Base-by-base conservation (phyloP, 2,113 vertebrate genomes). In the Cyrtonyx montezumae region DNA sequence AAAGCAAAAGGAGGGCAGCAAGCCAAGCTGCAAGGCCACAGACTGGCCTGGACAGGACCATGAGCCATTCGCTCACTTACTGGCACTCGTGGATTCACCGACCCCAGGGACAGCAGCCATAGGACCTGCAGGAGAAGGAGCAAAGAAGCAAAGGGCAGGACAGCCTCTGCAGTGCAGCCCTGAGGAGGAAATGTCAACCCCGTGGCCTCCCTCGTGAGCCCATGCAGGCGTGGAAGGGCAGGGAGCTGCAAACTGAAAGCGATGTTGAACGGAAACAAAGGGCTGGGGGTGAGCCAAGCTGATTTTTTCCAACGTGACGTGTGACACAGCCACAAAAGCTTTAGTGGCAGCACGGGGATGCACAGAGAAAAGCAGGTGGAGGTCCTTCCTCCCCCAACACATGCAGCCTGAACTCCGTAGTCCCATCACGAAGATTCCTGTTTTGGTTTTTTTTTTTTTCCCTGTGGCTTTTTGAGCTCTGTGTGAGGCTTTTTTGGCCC, bases 21-120 rank as follows among this genome's bases (percentile, higher is more conserved):
- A 79, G 34, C 8, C 73, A 8, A 34, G 51, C 8, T 0, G 7
- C 2, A 1, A 9, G 77, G 40, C 16, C 55, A 6, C n/a, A 26
- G 32, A 11, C 45, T 2, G 5, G 5, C 18, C 56, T 12, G 9
- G 22, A 30, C 56, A 21, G 19, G 56, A n/a, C 56, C n/a, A 2
- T 21, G 32, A 59, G 20, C n/a, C 12, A 21, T 21, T 59, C 12
- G 56, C 42, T 12, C 28, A 4, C 43, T 6, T 36, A 11, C 1
- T 3, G 1, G 46, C 2, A 3, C 14, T 22, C 18, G 10, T 13
- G 28, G 34, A 28, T 3, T 1, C n/a, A 10, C 15, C 2, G 0
- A 26, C 4, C 5, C 36, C 32, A 56, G 0, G 88, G 49, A 68
- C 16, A 42, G 28, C 37, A 42, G 20, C 22, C 15, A 37, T 8